Evolutionary conservation across 1,140 invertebrate genomes (phyloP), one percentile per base, ranked within the genome.

Genomic region (Calliopsis andreniformis): DNA sequence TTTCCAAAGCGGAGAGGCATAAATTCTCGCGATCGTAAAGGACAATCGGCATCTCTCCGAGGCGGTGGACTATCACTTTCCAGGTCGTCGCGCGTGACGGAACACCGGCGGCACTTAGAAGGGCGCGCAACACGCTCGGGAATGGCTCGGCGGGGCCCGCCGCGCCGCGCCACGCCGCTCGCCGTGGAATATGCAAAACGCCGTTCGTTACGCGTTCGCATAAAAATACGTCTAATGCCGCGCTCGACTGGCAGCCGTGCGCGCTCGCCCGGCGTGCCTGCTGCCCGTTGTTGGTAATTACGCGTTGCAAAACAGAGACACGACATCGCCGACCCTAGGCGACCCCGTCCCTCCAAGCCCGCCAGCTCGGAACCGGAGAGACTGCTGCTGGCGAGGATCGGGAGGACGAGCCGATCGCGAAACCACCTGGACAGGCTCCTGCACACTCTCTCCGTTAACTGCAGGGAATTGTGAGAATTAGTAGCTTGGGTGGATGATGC

Each of bases 251-350:
- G 76, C 79, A 66, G 78, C 80, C 66, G 62, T 83, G 71, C 39
- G 71, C 39, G 69, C 76, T 78, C 66, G 67, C 23, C 59, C 76
- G 69, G 56, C 73, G 73, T 79, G 78, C 68, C 58, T 68, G 70
- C 70, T 39, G 35, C 35, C 35, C 63, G 80, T 81, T 83, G 78
- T 82, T 78, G 81, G 82, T 90, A 90, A 90, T 90, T 90, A 87
- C 85, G 84, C 84, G 85, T 89, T 89, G 85, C 87, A 87, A 89
- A 89, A 89, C 83, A 87, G 82, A 83, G 82, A 87, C 87, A 87
- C 87, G 87, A 88, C 82, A 80, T 82, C 69, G 67, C 42, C 84
- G 79, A 89, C 82, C 82, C 78, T 56, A 10, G 10, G 43, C 64
- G 86, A 87, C 81, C 87, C 55, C 35, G 35, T 39, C 35, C 55